Evolutionary conservation across 2,888 invertebrate species (phyloP).

Genomic region (Epiblema foenella): DNA sequence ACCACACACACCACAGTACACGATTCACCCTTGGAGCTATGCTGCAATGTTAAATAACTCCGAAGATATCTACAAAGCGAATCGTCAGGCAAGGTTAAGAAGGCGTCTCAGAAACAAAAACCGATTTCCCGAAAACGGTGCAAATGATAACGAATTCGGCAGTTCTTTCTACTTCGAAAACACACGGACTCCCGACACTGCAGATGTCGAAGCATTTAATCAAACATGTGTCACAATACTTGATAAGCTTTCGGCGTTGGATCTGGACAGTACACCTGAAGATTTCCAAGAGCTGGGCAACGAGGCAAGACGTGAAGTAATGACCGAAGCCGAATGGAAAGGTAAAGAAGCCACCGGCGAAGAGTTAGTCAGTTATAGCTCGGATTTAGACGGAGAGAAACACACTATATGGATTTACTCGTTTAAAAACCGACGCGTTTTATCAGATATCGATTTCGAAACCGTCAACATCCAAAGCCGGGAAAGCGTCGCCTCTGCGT

Average conservation of each 20-base stretch:
- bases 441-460: slow-evolving; percentile 60
- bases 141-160: slow-evolving; percentile 44
- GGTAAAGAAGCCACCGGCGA: slow-evolving; percentile 51
- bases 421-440: slow-evolving; percentile 65
- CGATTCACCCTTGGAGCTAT: slow-evolving; percentile 57
- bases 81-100: slow-evolving; percentile 59
- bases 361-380: slow-evolving; percentile 54
- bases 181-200: slow-evolving; percentile 20
- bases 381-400: slow-evolving; percentile 55
- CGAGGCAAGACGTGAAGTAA: slow-evolving; percentile 51
- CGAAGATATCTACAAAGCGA: slow-evolving; percentile 54
- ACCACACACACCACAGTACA: slow-evolving; percentile 38
- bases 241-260: slow-evolving; percentile 55
- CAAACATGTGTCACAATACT: slow-evolving; percentile 63
- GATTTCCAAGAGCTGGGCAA: slow-evolving; percentile 50
- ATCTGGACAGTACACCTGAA: slow-evolving; percentile 63
- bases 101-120: slow-evolving; percentile 51
- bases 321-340: slow-evolving; percentile 46
- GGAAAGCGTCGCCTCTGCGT: slow-evolving; percentile 54
- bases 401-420: slow-evolving; percentile 73
- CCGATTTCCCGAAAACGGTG: slow-evolving; percentile 39
- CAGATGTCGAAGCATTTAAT: slow-evolving; percentile 46
- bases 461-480: slow-evolving; percentile 55
- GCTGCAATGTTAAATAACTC: slow-evolving; percentile 48
- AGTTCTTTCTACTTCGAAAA: slow-evolving; percentile 35